Evolutionary conservation across 2,888 invertebrate species (phyloP), one percentile per base, ranked within the genome.

Genomic region (Nomada goodeniana): DNA sequence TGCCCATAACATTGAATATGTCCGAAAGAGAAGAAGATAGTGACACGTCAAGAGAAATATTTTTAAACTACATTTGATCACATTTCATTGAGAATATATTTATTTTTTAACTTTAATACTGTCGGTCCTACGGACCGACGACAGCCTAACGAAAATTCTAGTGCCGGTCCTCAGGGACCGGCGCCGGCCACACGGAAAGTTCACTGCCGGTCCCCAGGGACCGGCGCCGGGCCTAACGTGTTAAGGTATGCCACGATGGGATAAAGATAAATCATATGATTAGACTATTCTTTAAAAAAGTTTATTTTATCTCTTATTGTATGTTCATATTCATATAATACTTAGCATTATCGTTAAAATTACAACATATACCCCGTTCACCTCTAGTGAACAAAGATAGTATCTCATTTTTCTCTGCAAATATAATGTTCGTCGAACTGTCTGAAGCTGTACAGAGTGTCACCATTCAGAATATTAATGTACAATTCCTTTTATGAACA

Each of bases 261-360:
- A 57, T 77, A 47, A 52, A 42, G 57, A 61, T 77, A 69, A 59
- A 52, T 44, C 36, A 47, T 11, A 59, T 23, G 11, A 36, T 20
- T 42, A 18, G 70, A 65, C 69, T 60, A 47, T 88, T 86, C 81
- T 85, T 89, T 85, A 87, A 87, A 90, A 89, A 91, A 78, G 83
- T 85, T 84, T 70, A 87, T 88, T 89, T 84, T 70, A 87, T 88
- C 88, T 73, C 84, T 84, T 79, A 76, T 83, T 70, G 86, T 86
- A 47, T 82, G 82, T 79, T 72, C 76, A 86, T 82, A 83, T 89
- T 88, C 85, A 82, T 89, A 89, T 90, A 91, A 87, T 89, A 86
- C 85, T 91, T 89, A 88, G 73, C 81, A 84, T 86, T 88, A 87
- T 85, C 75, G 85, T 84, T 78, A 89, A 82, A 89, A 88, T 88